phyloP scores from a whole-genome alignment of 2,797 vertebrate species.

The Peromyscus aztecus region DNA sequence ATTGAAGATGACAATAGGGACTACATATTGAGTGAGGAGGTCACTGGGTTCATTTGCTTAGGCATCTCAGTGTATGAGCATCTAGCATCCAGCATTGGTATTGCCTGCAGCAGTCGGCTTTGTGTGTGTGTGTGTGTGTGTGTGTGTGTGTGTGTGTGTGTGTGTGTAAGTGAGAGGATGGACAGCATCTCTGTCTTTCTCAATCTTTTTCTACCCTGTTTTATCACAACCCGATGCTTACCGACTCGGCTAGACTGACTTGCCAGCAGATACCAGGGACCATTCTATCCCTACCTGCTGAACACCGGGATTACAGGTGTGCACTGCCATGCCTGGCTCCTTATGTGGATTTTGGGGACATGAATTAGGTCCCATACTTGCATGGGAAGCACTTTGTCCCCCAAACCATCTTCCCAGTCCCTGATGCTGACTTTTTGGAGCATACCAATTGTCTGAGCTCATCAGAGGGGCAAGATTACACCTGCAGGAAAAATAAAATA shows the following conservation, averaged over 20 bases:
- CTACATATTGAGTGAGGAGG: neutral
- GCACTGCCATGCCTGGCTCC: neutral
- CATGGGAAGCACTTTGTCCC: neutral
- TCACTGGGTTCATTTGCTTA: neutral
- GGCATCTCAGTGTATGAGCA: neutral
- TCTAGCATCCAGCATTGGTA: neutral
- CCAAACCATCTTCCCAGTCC: neutral
- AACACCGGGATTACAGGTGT: neutral
- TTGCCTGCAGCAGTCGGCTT: neutral
- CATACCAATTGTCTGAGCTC: neutral
- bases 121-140: neutral
- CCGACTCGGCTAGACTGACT: neutral
- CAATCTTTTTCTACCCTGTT: neutral
- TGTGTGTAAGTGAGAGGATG: neutral
- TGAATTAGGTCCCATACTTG: neutral
- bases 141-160: neutral
- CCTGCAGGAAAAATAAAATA: neutral
- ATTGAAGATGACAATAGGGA: constrained; percentile 34
- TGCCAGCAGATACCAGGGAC: neutral
- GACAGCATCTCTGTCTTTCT: neutral
- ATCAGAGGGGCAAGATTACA: neutral
- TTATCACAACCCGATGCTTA: neutral
- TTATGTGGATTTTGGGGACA: neutral
- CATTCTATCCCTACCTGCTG: neutral
- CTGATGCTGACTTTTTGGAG: neutral